These are phyloP conservation scores for Latheticus oryzae DNA, from an alignment of 2,888 invertebrate species.

Conservation along the genomic window DNA sequence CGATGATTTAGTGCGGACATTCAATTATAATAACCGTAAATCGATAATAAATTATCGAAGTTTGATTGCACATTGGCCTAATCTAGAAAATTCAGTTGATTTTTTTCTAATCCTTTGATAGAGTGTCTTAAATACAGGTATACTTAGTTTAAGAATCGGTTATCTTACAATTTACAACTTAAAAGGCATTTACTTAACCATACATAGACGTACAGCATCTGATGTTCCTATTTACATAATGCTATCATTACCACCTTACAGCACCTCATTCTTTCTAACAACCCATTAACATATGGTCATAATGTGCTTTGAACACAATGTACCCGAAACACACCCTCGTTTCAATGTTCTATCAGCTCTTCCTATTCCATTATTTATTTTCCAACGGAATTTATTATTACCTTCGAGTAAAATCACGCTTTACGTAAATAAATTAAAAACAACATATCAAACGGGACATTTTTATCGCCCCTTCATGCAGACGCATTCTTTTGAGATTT, in stretches of 20 bases:
- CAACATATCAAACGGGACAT: constrained; percentile 8
- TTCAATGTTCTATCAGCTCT: constrained; percentile 30
- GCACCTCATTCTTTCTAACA: constrained; percentile 40
- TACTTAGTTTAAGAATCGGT: constrained; percentile 11
- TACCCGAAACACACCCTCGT: constrained; percentile 36
- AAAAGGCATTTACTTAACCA: constrained; percentile 29
- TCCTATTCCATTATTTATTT: constrained; percentile 34
- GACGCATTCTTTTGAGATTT: constrained; percentile 5
- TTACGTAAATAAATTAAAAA: constrained; percentile 21
- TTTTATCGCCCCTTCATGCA: constrained; percentile 8
- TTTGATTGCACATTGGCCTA: not conserved
- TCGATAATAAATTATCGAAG: constrained; percentile 1
- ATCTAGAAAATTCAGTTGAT: not conserved
- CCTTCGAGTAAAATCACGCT: constrained; percentile 21
- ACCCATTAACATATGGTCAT: constrained; percentile 39
- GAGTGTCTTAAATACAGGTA: no score
- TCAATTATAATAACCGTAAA: constrained; percentile 15
- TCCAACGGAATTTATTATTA: constrained; percentile 28
- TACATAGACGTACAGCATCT: constrained; percentile 23
- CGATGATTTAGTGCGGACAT: constrained; percentile 3
- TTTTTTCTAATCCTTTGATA: no score
- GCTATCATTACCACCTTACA: constrained; percentile 43
- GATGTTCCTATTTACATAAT: constrained; percentile 40
- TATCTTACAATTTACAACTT: constrained; percentile 22
- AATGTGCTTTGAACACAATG: constrained; percentile 33